Evolutionary conservation across 1,140 invertebrate species (phyloP).

Genomic region (Apis dorsata): DNA sequence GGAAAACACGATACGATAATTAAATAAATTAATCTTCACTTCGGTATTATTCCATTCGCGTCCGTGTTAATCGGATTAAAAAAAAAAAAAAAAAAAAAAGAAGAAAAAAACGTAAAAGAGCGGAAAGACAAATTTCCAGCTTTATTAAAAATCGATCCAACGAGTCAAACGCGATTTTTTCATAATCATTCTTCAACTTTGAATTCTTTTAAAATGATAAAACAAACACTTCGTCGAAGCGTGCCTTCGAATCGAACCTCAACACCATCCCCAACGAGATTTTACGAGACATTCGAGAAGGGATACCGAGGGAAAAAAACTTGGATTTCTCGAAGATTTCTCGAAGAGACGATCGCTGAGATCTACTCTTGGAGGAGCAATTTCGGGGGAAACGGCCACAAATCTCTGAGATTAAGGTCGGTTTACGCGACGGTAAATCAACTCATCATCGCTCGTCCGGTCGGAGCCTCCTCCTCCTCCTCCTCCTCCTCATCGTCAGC

Average conservation of each 20-base stretch:
- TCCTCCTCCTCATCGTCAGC: background rate
- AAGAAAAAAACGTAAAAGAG: background rate
- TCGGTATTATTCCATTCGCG: background rate
- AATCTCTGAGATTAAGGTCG: constrained; percentile 68
- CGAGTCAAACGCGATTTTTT: no score
- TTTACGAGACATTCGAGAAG: background rate
- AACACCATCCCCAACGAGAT: background rate
- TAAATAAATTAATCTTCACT: background rate
- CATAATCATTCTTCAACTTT: no score
- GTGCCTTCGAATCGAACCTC: background rate
- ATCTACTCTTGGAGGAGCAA: constrained; percentile 46
- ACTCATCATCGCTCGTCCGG: constrained; percentile 54
- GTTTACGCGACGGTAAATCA: constrained; percentile 69
- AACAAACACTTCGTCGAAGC: no score
- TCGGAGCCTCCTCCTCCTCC: background rate
- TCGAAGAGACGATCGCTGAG: no score
- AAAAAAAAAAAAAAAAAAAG: background rate
- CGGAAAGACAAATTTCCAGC: no score
- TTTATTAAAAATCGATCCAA: no score
- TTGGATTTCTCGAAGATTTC: background rate
- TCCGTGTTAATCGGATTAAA: background rate
- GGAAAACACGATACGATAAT: no score
- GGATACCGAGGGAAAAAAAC: background rate
- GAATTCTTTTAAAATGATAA: no score
- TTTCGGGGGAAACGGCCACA: constrained; percentile 57